phyloP scores from a whole-genome alignment of 1,140 invertebrate species.

The Heliconius melpomene region DNA sequence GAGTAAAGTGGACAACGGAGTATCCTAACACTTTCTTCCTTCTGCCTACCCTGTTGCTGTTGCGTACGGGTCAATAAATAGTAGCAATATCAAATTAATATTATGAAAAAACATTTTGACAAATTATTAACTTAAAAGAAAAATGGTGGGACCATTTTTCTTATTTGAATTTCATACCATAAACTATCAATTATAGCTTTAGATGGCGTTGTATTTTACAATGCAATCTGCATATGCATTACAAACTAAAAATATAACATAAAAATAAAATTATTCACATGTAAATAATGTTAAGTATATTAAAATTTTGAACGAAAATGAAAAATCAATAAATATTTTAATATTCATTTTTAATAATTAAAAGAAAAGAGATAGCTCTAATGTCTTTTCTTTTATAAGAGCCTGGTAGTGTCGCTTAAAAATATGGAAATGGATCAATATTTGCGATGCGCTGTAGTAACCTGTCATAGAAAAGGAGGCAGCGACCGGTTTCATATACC shows the following conservation, averaged over 20 bases:
- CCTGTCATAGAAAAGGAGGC: slow-evolving; percentile 1
- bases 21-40: too few species aligned
- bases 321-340: background rate
- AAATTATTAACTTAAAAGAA: background rate
- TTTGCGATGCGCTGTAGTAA: slow-evolving; percentile 6
- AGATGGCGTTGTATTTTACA: background rate
- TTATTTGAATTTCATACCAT: background rate
- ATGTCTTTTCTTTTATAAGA: background rate
- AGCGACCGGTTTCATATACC: background rate
- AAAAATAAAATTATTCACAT: background rate
- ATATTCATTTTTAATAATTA: background rate
- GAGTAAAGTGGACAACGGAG: too few species aligned
- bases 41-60: too few species aligned
- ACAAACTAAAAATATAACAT: background rate
- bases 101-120: background rate
- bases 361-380: background rate
- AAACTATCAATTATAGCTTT: background rate
- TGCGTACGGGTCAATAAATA: too few species aligned
- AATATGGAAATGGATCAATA: background rate
- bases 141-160: background rate
- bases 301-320: background rate
- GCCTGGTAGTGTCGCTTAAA: background rate
- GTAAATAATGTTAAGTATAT: background rate
- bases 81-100: background rate
- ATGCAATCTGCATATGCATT: background rate